Evolutionary conservation across 64 coral and sea anemone genomes (phyloP).

Genomic region (Actinia equina): DNA sequence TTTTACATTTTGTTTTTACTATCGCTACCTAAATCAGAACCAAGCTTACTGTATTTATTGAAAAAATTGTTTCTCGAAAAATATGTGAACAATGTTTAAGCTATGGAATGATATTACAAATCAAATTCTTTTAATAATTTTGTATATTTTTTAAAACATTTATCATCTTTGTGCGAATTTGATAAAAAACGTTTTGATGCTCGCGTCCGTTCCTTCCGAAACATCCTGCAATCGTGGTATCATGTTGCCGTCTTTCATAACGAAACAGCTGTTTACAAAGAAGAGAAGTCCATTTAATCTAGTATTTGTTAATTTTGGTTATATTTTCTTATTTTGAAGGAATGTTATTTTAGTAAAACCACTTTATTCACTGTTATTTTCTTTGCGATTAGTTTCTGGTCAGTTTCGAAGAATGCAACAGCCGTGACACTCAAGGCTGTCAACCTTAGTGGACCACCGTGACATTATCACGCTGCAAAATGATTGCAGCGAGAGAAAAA

Average conservation of each 20-base stretch:
- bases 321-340: not conserved
- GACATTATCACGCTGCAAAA: not conserved
- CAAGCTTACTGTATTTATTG: too few relatives aligned
- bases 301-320: not conserved
- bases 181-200: not conserved
- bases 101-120: too few relatives aligned
- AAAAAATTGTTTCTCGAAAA: too few relatives aligned
- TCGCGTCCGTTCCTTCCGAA: not conserved
- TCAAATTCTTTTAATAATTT: too few relatives aligned
- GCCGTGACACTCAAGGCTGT: not conserved
- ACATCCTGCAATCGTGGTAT: not conserved
- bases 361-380: not conserved
- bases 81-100: too few relatives aligned
- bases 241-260: not conserved
- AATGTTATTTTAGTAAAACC: not conserved
- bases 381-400: not conserved
- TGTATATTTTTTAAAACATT: not conserved
- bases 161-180: not conserved
- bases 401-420: not conserved
- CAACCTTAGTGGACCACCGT: not conserved
- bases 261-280: not conserved
- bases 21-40: too few relatives aligned
- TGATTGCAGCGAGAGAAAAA: not conserved
- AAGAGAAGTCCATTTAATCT: not conserved
- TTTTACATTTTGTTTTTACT: not conserved